These are phyloP conservation scores for Setipinna tenuifilis DNA, from an alignment of 2,797 vertebrate genomes.

Conservation along the genomic window DNA sequence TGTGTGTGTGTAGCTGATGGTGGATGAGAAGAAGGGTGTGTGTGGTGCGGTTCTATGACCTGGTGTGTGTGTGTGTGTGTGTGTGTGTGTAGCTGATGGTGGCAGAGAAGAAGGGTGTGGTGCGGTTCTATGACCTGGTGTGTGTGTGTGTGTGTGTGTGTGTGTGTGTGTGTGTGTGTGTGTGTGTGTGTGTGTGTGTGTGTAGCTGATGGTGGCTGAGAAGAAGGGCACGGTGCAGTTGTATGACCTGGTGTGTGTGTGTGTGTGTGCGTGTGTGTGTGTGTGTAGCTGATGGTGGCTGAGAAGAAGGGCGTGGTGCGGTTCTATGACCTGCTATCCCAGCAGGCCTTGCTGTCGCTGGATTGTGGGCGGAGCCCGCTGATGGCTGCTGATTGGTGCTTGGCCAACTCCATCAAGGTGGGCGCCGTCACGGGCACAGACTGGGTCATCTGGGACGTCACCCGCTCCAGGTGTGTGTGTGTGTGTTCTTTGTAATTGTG, in stretches of 20 bases:
- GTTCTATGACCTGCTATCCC: slow-evolving; percentile 91
- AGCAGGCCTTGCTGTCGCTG: slow-evolving; percentile 93
- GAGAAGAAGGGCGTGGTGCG: slow-evolving; percentile 93
- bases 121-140: no score
- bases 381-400: slow-evolving; percentile 96
- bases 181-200: not conserved
- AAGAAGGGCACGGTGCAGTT: no score
- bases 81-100: slow-evolving; percentile 87
- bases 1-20: not conserved
- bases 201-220: no score
- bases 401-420: slow-evolving; percentile 91
- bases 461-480: slow-evolving; percentile 84
- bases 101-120: slow-evolving; percentile 90
- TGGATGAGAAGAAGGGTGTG: no score
- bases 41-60: no score
- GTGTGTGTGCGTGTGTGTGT: not conserved
- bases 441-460: slow-evolving; percentile 97
- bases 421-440: slow-evolving; percentile 92
- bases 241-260: not conserved
- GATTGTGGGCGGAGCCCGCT: slow-evolving; percentile 88
- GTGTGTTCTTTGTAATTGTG: no score
- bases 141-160: no score
- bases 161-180: no score
- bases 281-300: slow-evolving; percentile 90
- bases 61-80: not conserved